Percentiles rank a stretch among this genome's conserved stretches.
phyloP scores from a whole-genome alignment of 1,140 invertebrate genomes.

The Lucilia sericata region DNA sequence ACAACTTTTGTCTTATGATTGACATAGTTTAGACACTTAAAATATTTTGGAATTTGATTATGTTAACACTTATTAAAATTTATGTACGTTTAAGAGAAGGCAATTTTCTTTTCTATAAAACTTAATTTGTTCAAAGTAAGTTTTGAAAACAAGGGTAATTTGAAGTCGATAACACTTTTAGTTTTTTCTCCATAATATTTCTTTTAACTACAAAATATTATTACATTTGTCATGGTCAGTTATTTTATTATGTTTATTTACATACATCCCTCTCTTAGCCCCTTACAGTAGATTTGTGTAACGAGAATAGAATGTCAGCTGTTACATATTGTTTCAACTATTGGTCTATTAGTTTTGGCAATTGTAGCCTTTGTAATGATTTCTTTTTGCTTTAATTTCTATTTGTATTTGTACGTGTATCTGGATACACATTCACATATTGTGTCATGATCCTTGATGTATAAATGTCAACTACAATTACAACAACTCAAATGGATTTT shows the following conservation, averaged over 20 bases:
- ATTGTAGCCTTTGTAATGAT: constrained; percentile 26
- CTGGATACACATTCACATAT: background rate
- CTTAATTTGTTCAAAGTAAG: no score
- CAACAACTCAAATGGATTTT: background rate
- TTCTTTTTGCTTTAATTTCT: background rate
- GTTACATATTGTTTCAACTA: constrained; percentile 39
- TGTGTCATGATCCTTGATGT: constrained; percentile 16
- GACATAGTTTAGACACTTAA: no score
- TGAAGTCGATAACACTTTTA: no score
- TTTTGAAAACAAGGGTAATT: no score
- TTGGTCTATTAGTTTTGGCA: constrained; percentile 40
- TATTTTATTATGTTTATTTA: constrained; percentile 15
- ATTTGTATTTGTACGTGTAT: no score
- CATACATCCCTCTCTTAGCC: background rate
- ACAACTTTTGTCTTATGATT: no score
- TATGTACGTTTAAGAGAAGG: no score
- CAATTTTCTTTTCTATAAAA: no score
- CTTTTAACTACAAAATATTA: constrained; percentile 4
- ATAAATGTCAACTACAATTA: constrained; percentile 28
- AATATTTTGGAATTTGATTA: no score
- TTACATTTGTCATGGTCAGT: constrained; percentile 35
- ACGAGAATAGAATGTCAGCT: background rate
- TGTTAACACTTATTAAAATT: no score
- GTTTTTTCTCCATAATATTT: no score
- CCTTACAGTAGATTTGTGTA: background rate